A percentile compares a stretch with the other conserved stretches of the same genome.
phyloP scores from a whole-genome alignment of 2,113 vertebrate species.

The Dicrurus megarhynchus region DNA sequence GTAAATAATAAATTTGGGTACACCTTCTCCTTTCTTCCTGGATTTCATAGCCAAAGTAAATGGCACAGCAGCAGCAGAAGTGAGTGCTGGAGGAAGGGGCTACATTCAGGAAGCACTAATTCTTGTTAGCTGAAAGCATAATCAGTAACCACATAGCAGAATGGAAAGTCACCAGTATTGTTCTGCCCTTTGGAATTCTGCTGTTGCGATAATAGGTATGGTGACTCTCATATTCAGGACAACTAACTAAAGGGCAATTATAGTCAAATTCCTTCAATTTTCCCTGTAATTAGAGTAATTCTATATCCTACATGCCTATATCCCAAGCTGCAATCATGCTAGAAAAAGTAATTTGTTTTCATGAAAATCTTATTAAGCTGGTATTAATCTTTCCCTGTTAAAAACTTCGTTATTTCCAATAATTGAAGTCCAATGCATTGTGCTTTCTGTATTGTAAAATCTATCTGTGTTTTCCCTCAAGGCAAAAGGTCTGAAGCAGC shows the following conservation, averaged over 20 bases:
- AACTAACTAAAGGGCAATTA: not conserved
- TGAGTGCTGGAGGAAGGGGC: not conserved
- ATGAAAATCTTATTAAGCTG: not conserved
- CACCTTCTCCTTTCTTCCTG: not conserved
- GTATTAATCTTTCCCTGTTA: not conserved
- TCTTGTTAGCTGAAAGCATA: not conserved
- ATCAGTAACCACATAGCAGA: not conserved
- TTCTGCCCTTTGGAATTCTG: not conserved
- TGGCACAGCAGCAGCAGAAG: not conserved
- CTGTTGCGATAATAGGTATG: not conserved
- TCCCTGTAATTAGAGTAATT: not conserved
- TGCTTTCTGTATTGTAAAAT: not conserved
- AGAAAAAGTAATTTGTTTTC: slow-evolving; percentile 4
- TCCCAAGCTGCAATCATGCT: not conserved
- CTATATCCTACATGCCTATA: not conserved
- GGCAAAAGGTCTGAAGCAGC: not conserved
- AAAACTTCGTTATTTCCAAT: slow-evolving; percentile 1
- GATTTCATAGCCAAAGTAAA: not conserved
- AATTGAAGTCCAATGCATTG: not conserved
- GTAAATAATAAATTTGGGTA: not conserved
- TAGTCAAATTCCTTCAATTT: slow-evolving; percentile 2
- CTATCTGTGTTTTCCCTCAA: not conserved
- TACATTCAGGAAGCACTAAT: not conserved
- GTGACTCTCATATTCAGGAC: not conserved
- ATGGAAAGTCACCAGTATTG: not conserved